These are phyloP conservation scores for Chaenocephalus aceratus DNA, from an alignment of 2,113 vertebrate genomes.

Conservation along the genomic window DNA sequence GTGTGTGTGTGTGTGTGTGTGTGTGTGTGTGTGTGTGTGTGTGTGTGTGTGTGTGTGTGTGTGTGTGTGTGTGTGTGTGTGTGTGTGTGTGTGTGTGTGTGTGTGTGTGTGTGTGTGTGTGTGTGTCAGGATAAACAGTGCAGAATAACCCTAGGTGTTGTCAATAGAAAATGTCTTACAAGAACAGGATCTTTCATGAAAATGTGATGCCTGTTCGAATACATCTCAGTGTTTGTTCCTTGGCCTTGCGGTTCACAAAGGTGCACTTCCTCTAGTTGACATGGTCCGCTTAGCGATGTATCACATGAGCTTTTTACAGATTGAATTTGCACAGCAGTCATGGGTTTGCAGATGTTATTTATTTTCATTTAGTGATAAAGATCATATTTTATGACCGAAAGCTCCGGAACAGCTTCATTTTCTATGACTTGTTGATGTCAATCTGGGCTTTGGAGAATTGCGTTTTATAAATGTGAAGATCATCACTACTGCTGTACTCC, in stretches of 20 bases:
- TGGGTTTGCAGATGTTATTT: neutral
- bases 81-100: too few species aligned
- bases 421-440: neutral
- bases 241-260: neutral
- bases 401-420: neutral
- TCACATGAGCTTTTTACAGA: neutral
- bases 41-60: too few species aligned
- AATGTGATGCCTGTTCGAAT: neutral
- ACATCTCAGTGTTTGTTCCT: neutral
- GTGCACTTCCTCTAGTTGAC: neutral
- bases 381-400: neutral
- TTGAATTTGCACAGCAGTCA: neutral
- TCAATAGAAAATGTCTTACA: neutral
- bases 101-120: too few species aligned
- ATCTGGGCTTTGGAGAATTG: neutral
- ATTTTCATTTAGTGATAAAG: neutral
- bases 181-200: neutral
- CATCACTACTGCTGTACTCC: neutral
- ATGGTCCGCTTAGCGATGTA: neutral
- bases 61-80: too few species aligned
- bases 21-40: too few species aligned
- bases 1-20: too few species aligned
- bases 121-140: neutral
- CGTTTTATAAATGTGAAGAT: neutral
- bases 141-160: neutral